These are phyloP conservation scores for Rhinichthys klamathensis DNA, from an alignment of 2,113 vertebrate species.

Conservation along the genomic window DNA sequence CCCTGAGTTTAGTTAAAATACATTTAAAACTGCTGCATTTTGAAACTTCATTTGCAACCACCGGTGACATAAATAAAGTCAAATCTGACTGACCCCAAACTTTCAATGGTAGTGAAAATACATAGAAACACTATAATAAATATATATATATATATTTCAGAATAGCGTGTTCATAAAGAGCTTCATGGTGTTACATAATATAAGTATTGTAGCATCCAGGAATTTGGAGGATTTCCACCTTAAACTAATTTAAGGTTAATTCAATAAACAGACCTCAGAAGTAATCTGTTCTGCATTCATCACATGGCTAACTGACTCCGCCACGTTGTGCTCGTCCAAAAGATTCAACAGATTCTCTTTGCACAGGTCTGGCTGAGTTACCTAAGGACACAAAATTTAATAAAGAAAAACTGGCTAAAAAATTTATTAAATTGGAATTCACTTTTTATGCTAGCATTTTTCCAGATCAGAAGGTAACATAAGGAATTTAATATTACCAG, in stretches of 20 bases:
- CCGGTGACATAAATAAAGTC: too few species aligned
- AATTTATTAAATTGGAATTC: background rate
- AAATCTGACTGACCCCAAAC: background rate
- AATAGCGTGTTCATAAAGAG: background rate
- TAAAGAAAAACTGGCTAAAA: background rate
- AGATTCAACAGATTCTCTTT: conserved; percentile 37
- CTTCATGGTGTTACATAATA: background rate
- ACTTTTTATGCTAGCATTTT: background rate
- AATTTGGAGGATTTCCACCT: too few species aligned
- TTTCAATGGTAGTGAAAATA: background rate
- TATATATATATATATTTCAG: background rate
- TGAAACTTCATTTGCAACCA: too few species aligned
- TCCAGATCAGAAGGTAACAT: background rate
- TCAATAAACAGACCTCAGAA: conserved; percentile 38
- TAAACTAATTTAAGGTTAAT: background rate
- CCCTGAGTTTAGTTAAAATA: too few species aligned
- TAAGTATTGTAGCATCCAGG: background rate
- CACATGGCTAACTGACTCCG: conserved; percentile 12
- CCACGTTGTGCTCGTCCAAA: conserved; percentile 4
- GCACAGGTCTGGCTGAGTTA: background rate
- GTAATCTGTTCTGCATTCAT: background rate
- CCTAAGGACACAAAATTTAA: conserved; percentile 34
- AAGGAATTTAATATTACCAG: background rate
- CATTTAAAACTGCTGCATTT: too few species aligned
- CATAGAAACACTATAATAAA: background rate